These are phyloP conservation scores for Cotesia chilonis DNA, from an alignment of 1,140 invertebrate genomes.

Conservation along the genomic window DNA sequence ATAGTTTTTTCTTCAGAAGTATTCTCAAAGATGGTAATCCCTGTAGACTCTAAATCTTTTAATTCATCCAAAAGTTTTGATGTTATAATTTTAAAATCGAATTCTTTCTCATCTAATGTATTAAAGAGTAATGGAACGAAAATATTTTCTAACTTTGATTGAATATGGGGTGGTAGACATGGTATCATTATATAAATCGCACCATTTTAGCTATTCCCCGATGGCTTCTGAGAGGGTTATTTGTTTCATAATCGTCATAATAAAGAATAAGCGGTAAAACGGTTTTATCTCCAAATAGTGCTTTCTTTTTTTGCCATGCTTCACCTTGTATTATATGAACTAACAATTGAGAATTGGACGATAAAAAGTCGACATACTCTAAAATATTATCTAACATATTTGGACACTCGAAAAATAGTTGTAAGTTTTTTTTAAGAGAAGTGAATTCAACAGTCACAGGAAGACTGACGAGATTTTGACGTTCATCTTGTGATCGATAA, in stretches of 20 bases:
- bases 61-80: neutral
- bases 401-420: too few relatives aligned
- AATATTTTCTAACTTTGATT: constrained; percentile 18
- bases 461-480: too few relatives aligned
- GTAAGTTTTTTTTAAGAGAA: too few relatives aligned
- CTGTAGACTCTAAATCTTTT: neutral
- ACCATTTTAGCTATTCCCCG: neutral
- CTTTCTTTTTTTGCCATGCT: neutral
- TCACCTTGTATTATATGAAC: neutral
- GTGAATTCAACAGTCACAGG: too few relatives aligned
- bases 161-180: constrained; percentile 11
- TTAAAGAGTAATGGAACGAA: neutral
- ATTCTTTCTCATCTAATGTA: constrained; percentile 4
- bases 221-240: neutral
- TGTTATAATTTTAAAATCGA: neutral
- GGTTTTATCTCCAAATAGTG: neutral
- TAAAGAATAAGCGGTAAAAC: neutral
- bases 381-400: too few relatives aligned
- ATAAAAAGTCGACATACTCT: too few relatives aligned
- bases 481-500: too few relatives aligned
- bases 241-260: neutral
- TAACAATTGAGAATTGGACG: too few relatives aligned
- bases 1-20: neutral
- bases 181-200: constrained; percentile 10
- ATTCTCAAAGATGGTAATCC: neutral